phyloP scores from a whole-genome alignment of 2,113 vertebrate genomes.

The Prolemur simus region DNA sequence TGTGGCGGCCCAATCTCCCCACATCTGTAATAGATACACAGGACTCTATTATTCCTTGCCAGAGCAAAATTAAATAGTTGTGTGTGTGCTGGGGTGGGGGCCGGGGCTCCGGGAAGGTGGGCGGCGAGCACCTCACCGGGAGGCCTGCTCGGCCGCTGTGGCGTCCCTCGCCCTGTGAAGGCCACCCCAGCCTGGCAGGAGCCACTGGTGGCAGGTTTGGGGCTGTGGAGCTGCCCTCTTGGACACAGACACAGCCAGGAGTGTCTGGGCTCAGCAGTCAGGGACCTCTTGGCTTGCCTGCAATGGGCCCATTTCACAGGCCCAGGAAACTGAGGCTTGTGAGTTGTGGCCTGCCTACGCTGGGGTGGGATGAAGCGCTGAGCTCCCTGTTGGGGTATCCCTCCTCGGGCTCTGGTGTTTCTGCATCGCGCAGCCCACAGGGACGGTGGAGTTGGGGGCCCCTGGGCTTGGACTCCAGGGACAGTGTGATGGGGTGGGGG shows the following conservation, averaged over 20 bases:
- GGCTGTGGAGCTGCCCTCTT: accelerated
- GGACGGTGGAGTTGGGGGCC: background rate
- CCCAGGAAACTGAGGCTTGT: background rate
- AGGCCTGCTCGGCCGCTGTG: background rate
- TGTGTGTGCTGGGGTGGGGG: constrained; percentile 65
- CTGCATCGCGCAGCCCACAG: background rate
- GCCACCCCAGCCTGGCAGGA: accelerated
- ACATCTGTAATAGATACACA: constrained; percentile 90
- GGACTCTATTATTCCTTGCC: constrained; percentile 90
- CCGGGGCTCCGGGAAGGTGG: background rate
- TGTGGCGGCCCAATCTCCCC: constrained; percentile 88
- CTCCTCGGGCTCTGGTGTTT: background rate
- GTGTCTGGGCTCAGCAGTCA: background rate
- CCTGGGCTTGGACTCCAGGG: background rate
- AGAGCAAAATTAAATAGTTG: constrained; percentile 87
- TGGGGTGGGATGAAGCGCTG: accelerated
- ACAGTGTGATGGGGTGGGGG: accelerated
- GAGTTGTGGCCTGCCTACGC: accelerated
- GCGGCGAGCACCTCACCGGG: background rate
- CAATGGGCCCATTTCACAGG: background rate
- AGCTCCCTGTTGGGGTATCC: background rate
- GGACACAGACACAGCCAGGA: accelerated
- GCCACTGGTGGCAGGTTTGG: background rate
- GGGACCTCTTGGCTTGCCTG: accelerated
- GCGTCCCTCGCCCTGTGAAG: accelerated